These are phyloP conservation scores for Marisa cornuarietis DNA, from an alignment of 1,140 invertebrate genomes.

Conservation along the genomic window DNA sequence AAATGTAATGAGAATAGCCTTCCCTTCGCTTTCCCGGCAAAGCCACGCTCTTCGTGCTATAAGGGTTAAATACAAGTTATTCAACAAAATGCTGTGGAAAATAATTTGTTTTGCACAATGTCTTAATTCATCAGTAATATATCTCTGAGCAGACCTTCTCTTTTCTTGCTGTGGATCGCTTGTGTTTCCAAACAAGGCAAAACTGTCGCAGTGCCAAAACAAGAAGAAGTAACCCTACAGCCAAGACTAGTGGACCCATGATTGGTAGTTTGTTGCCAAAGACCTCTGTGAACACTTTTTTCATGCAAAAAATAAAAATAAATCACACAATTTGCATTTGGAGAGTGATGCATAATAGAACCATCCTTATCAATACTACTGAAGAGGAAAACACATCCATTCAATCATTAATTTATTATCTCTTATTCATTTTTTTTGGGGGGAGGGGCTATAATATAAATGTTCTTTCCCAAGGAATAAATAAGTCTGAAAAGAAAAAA, in stretches of 20 bases:
- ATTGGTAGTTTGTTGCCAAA: constrained; percentile 23
- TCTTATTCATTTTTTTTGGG: background rate
- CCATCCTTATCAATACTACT: background rate
- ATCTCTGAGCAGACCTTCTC: constrained; percentile 5
- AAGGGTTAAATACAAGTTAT: no score
- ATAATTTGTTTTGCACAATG: no score
- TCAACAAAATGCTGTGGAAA: no score
- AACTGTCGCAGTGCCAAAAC: constrained; percentile 18
- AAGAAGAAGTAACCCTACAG: constrained; percentile 9
- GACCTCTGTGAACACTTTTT: constrained; percentile 19
- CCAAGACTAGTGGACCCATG: constrained; percentile 20
- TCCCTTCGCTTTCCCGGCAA: no score
- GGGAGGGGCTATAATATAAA: background rate
- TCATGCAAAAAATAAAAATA: no score
- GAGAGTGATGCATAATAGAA: no score
- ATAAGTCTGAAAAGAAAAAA: no score
- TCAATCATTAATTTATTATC: background rate
- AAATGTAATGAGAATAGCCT: no score
- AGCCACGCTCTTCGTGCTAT: no score
- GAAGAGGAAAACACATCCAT: background rate
- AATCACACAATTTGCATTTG: no score
- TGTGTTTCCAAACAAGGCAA: constrained; percentile 16
- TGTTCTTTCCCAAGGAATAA: no score
- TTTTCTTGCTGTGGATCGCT: background rate
- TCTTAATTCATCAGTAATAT: no score